Conservation (phyloP, 2,888 invertebrate genomes). For the Ormyrus nitidulus region DNA sequence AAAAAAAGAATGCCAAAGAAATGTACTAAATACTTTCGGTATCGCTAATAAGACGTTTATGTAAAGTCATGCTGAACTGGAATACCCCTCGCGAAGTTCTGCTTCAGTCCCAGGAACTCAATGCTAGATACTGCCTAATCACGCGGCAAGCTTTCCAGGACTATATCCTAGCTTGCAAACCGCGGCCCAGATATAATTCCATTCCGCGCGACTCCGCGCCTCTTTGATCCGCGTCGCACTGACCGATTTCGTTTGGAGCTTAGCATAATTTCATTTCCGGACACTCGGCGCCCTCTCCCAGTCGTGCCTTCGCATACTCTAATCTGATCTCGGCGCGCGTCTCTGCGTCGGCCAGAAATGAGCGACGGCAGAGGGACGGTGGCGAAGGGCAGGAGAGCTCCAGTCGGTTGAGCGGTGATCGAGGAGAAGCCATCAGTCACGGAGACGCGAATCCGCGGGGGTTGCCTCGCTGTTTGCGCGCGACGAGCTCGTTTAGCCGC, state of each 20-base stretch:
- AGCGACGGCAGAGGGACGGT: slow-evolving; percentile 2
- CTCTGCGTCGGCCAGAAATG: no score
- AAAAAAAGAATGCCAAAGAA: no score
- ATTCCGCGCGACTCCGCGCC: not conserved
- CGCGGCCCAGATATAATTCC: no score
- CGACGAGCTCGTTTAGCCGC: slow-evolving; percentile 64
- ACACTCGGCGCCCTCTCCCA: slow-evolving; percentile 2
- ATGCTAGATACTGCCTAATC: no score
- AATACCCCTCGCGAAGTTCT: no score
- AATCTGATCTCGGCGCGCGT: slow-evolving; percentile 57
- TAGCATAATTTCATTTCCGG: slow-evolving; percentile 56
- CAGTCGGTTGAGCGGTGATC: slow-evolving; percentile 65
- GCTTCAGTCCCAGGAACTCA: no score
- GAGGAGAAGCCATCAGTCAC: slow-evolving; percentile 73
- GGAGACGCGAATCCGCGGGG: slow-evolving; percentile 65
- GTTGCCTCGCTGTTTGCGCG: slow-evolving; percentile 64
- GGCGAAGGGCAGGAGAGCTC: slow-evolving; percentile 25
- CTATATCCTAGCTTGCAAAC: no score
- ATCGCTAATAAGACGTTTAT: no score
- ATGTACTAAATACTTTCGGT: no score
- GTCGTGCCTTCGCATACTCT: slow-evolving; percentile 68
- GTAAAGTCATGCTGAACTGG: no score
- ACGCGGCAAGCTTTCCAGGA: no score
- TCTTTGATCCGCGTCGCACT: slow-evolving; percentile 7
- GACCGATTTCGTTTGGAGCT: slow-evolving; percentile 47